These are phyloP conservation scores for Cylindroiulus punctatus DNA, from an alignment of 2,888 invertebrate genomes.

Conservation along the genomic window DNA sequence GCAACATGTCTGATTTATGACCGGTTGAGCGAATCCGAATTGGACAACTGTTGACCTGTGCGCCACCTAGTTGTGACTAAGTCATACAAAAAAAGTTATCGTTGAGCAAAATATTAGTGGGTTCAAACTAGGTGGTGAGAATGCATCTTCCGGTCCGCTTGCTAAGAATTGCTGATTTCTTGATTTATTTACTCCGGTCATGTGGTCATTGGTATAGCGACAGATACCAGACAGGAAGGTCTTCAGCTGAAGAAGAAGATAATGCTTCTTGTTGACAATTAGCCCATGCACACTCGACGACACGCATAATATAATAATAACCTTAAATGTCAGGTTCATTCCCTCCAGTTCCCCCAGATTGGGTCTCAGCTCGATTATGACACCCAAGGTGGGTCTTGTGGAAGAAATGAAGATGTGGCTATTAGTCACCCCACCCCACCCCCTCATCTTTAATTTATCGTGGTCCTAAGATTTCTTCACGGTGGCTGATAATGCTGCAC, in stretches of 20 bases:
- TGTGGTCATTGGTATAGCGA: background rate
- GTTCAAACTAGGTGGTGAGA: background rate
- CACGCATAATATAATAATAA: background rate
- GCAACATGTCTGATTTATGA: too few relatives aligned
- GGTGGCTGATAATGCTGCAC: background rate
- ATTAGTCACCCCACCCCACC: background rate
- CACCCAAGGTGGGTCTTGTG: background rate
- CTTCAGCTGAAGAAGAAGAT: background rate
- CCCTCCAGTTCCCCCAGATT: background rate
- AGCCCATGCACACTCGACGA: background rate
- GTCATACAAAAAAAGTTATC: too few relatives aligned
- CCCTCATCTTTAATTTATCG: background rate
- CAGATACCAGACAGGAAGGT: background rate
- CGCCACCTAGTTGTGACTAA: too few relatives aligned
- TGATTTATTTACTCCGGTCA: background rate
- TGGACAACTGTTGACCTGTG: too few relatives aligned
- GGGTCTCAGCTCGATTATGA: background rate
- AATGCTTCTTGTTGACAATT: conserved; percentile 26
- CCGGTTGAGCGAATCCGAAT: too few relatives aligned
- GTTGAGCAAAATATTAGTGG: background rate
- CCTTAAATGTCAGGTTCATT: background rate
- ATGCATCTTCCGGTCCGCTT: background rate
- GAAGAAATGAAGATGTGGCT: conserved; percentile 6
- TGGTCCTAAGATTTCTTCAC: background rate
- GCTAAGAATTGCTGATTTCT: conserved; percentile 16